Evolutionary conservation across 1,140 invertebrate species (phyloP), one percentile per base, ranked within the genome.

Genomic region (Drosophila setifemur): DNA sequence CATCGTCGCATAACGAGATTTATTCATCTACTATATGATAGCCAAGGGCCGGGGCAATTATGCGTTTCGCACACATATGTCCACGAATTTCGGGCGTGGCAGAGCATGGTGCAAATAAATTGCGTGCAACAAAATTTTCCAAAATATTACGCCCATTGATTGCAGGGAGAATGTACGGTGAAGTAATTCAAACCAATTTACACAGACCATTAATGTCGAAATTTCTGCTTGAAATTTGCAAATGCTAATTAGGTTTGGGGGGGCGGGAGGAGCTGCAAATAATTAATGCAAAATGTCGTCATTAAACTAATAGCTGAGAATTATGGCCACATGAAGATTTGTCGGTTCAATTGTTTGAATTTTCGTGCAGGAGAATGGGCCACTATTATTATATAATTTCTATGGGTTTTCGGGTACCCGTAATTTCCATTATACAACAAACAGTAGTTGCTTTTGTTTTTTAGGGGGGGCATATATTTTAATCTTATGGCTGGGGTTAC

Each of bases 31-130:
- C n/a, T n/a, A n/a, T 68, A 28, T 47, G 64, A 67, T 42, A 63
- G 77, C 61, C 67, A 50, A n/a, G n/a, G n/a, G n/a, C 39, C 18
- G 23, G 60, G 58, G 44, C 66, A 81, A 81, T 76, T 82, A 55
- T 55, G 53, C 40, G 21, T 29, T 19, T 16, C 16, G 31, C n/a
- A 4, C 23, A 23, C 23, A 48, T 31, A 66, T 52, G 43, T 43
- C 64, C 21, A 45, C 12, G 42, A 11, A 21, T 12, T 21, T 16
- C 35, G 63, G 60, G 60, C 64, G 60, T 63, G 52, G 53, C 57
- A 43, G 31, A 48, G 40, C 63, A 68, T 21, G 42, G 33, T 33
- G 63, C 28, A 16, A 23, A 28, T 48, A 69, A 54, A n/a, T n/a
- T 45, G 42, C 53, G 53, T 68, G 63, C 64, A 68, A 44, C 40